These are phyloP conservation scores for Temnothorax curvispinosus DNA, from an alignment of 1,140 invertebrate genomes.

Conservation along the genomic window DNA sequence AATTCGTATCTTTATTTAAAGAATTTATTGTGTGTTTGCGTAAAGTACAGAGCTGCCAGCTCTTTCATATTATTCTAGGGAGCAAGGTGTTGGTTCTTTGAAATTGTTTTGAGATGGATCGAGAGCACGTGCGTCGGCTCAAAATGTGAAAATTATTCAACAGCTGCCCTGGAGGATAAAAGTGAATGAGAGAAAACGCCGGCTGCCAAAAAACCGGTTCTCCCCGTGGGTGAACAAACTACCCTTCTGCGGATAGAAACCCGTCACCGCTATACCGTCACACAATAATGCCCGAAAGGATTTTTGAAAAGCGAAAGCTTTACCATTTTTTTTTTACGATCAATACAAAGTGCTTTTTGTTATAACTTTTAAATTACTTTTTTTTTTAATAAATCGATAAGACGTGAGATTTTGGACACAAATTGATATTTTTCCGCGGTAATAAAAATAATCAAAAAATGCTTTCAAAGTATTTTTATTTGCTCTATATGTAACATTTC, in stretches of 20 bases:
- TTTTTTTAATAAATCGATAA: not conserved
- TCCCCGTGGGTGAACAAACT: not conserved
- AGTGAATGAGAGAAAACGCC: not conserved
- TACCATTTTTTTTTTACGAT: not conserved
- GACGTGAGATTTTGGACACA: not conserved
- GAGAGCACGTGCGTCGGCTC: constrained; percentile 2
- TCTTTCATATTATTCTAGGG: not conserved
- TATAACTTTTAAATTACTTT: not conserved
- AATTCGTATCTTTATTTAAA: not conserved
- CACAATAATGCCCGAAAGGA: not conserved
- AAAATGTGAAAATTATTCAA: constrained; percentile 37
- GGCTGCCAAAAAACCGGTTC: not conserved
- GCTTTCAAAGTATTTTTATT: not conserved
- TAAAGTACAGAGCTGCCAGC: not conserved
- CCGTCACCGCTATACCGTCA: not conserved
- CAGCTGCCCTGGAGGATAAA: not conserved
- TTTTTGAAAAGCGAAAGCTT: not conserved
- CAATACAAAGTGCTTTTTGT: not conserved
- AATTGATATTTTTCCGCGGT: not conserved
- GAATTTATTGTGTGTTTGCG: constrained; percentile 1
- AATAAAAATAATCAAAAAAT: not conserved
- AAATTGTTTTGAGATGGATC: constrained; percentile 39
- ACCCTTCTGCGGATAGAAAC: not conserved
- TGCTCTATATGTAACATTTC: not conserved
- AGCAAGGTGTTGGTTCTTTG: not conserved